These are phyloP conservation scores for Tillus elongatus DNA, from an alignment of 2,888 invertebrate species.

Conservation along the genomic window DNA sequence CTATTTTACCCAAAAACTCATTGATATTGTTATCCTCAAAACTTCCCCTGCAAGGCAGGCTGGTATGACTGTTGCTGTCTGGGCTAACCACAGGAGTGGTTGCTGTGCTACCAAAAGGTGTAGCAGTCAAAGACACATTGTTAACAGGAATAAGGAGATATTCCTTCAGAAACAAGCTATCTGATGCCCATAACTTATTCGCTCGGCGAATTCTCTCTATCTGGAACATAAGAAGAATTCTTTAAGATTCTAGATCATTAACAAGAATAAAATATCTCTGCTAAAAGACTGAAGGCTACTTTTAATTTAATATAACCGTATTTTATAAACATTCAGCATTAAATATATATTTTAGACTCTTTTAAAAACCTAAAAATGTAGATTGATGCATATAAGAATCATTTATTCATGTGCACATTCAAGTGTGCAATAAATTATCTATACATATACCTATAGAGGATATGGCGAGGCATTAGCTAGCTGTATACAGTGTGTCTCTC, in stretches of 20 bases:
- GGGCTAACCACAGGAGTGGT: conserved; percentile 48
- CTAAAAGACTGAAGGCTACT: background rate
- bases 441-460: no score
- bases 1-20: conserved; percentile 74
- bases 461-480: no score
- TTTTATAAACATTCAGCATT: no score
- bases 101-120: conserved; percentile 34
- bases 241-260: no score
- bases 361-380: no score
- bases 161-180: conserved; percentile 86
- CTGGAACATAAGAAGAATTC: conserved; percentile 47
- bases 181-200: conserved; percentile 85
- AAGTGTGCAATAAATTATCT: no score
- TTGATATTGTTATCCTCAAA: conserved; percentile 63
- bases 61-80: conserved; percentile 29
- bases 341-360: no score
- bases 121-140: conserved; percentile 42
- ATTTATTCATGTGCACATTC: no score
- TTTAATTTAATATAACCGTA: background rate
- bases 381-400: no score
- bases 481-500: no score
- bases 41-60: conserved; percentile 21
- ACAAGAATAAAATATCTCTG: no score
- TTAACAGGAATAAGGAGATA: conserved; percentile 74
- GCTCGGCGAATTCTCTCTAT: conserved; percentile 88